Evolutionary conservation across 2,113 vertebrate genomes (phyloP).

Genomic region (rat (Rattus norvegicus)): GRCr8 NC_086022.1:86099501-86100000

Average conservation of each 20-base stretch:
- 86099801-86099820: background rate
- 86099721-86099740: background rate
- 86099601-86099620: background rate
- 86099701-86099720: background rate
- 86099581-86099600: constrained; percentile 14
- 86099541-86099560: background rate
- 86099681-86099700: background rate
- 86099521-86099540: too few relatives aligned
- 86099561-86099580: background rate
- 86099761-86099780: background rate
- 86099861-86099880: background rate
- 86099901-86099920: background rate
- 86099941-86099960: background rate
- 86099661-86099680: background rate
- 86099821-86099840: background rate
- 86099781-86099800: background rate
- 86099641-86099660: background rate
- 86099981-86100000: background rate
- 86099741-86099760: background rate
- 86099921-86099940: background rate
- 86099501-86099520: background rate
- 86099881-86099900: background rate
- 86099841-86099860: background rate
- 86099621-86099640: background rate
- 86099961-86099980: background rate